A percentile compares a stretch with the other conserved stretches of the same genome.
Conservation (phyloP, 2,888 invertebrate species). For the Pachycephus smyrnensis region DNA sequence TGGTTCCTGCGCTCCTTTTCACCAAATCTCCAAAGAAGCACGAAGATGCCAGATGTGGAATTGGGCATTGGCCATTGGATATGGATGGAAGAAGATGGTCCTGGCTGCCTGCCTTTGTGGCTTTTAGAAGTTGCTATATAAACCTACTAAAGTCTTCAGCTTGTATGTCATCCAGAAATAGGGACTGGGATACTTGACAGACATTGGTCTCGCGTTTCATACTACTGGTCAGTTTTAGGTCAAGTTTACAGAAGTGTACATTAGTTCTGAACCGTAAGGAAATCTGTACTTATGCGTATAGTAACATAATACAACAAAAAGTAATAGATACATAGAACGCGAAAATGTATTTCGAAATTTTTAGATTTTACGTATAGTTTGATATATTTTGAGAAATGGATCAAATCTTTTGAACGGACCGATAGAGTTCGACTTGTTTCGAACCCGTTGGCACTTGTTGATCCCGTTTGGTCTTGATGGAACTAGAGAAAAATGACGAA, state of each 20-base stretch:
- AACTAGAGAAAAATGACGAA: not conserved
- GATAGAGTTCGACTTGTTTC: not conserved
- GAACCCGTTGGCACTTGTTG: not conserved
- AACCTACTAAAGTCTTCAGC: not conserved
- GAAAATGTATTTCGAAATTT: not conserved
- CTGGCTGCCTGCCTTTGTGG: slow-evolving; percentile 31
- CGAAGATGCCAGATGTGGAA: slow-evolving; percentile 17
- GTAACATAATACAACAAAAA: not conserved
- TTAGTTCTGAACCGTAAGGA: not conserved
- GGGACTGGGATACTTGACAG: not conserved
- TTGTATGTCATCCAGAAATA: not conserved
- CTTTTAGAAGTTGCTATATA: slow-evolving; percentile 16
- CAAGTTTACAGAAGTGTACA: slow-evolving; percentile 44
- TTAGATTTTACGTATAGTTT: not conserved
- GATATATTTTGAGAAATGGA: not conserved
- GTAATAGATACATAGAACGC: not conserved
- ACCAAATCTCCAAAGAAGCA: slow-evolving; percentile 28
- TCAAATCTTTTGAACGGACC: not conserved
- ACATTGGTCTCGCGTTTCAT: slow-evolving; percentile 28
- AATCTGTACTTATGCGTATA: not conserved
- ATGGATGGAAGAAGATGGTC: slow-evolving; percentile 14
- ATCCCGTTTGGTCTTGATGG: not conserved
- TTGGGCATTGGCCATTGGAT: not conserved
- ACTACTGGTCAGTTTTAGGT: slow-evolving; percentile 33
- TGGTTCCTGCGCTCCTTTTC: slow-evolving; percentile 42